Conservation (phyloP, 2,113 vertebrate species). For the Takifugu bimaculatus region DNA sequence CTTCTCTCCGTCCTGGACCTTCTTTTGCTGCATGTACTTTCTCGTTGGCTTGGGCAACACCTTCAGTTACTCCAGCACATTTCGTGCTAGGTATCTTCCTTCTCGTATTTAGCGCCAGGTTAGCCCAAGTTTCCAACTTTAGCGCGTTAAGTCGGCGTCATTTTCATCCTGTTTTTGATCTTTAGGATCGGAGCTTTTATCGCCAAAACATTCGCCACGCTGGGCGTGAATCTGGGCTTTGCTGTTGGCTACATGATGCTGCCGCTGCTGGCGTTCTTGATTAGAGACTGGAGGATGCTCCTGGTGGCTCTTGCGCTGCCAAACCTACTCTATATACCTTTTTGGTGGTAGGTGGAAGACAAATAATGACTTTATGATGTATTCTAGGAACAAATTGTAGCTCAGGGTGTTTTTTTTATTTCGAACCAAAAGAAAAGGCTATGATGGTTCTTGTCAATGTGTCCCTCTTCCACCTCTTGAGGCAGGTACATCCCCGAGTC, state of each 20-base stretch:
- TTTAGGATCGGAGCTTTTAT: conserved; percentile 86
- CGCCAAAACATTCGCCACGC: conserved; percentile 81
- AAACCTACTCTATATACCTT: conserved; percentile 69
- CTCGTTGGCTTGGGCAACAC: conserved; percentile 84
- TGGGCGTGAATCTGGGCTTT: conserved; percentile 85
- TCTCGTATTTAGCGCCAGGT: too few relatives aligned
- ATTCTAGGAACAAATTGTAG: background rate
- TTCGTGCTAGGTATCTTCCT: conserved; percentile 86
- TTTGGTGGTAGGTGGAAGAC: conserved; percentile 89
- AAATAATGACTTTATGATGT: background rate
- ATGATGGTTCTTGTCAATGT: background rate
- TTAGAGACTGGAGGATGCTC: conserved; percentile 86
- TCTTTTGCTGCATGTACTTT: conserved; percentile 81
- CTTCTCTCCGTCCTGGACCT: conserved; percentile 83
- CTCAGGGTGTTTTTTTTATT: too few relatives aligned
- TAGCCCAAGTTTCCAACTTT: background rate
- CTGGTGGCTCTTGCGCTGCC: conserved; percentile 75
- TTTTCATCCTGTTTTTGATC: background rate
- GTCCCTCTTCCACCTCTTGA: conserved; percentile 3
- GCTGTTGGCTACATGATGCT: conserved; percentile 85
- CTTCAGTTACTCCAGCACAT: conserved; percentile 87
- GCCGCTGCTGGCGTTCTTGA: conserved; percentile 80
- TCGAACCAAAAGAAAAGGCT: background rate
- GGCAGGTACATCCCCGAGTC: conserved; percentile 89
- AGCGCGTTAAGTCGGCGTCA: too few relatives aligned